Conservation (phyloP, 2,888 invertebrate genomes). For the Cryptocheilus praepositus region DNA sequence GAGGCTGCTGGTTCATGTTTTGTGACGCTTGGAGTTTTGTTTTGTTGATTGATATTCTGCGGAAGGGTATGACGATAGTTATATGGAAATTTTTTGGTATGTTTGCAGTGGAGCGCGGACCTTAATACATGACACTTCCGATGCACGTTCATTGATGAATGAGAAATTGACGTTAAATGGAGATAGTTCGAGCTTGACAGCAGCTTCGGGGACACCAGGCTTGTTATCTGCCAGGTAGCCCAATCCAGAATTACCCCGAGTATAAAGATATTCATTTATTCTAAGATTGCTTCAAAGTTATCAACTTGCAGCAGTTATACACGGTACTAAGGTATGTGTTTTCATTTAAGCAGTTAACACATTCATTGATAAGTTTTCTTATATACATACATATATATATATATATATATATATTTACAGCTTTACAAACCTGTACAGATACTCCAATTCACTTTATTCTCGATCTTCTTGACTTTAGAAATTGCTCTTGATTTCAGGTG, state of each 20-base stretch:
- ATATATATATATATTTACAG: too few relatives aligned
- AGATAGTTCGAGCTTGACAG: conserved; percentile 56
- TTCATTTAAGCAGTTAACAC: too few relatives aligned
- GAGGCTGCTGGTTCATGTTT: too few relatives aligned
- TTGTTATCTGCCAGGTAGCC: conserved; percentile 50
- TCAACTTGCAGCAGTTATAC: too few relatives aligned
- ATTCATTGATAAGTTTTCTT: too few relatives aligned
- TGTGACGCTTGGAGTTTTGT: too few relatives aligned
- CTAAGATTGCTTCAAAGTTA: too few relatives aligned
- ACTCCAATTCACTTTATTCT: background rate
- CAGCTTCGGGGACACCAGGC: conserved; percentile 48
- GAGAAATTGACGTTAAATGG: conserved; percentile 51
- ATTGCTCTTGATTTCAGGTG: conserved; percentile 51
- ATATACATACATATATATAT: background rate
- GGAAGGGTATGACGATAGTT: too few relatives aligned
- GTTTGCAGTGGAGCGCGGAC: conserved; percentile 47
- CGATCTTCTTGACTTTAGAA: conserved; percentile 15
- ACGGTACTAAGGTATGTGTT: too few relatives aligned
- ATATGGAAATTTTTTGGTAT: conserved; percentile 19
- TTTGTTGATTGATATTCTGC: too few relatives aligned
- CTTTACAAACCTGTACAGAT: background rate
- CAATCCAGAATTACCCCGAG: conserved; percentile 23
- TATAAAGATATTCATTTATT: conserved; percentile 10
- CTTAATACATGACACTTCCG: conserved; percentile 36
- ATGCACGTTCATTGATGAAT: conserved; percentile 31